Evolutionary conservation across 2,888 invertebrate species (phyloP).

Genomic region (Conops quadrifasciatus): DNA sequence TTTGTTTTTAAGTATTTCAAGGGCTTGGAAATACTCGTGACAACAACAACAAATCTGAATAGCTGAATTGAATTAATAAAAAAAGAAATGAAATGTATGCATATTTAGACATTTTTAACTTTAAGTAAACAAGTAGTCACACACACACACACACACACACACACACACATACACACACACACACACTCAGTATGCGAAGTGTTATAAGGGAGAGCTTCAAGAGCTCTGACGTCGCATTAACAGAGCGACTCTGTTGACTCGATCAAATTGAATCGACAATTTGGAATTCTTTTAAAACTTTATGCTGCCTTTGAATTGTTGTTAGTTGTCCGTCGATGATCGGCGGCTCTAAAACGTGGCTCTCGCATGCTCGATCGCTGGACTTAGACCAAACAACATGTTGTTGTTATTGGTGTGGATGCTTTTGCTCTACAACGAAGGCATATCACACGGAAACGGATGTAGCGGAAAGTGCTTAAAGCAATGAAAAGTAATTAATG

Average conservation of each 20-base stretch:
- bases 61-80: too few relatives aligned
- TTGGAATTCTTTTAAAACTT: slow-evolving; percentile 64
- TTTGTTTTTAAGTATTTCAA: too few relatives aligned
- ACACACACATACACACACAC: too few relatives aligned
- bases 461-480: slow-evolving; percentile 1
- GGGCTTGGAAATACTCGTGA: too few relatives aligned
- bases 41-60: too few relatives aligned
- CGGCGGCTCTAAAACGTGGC: slow-evolving; percentile 40
- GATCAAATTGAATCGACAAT: slow-evolving; percentile 44
- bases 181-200: too few relatives aligned
- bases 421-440: background rate
- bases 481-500: too few relatives aligned
- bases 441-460: slow-evolving; percentile 18
- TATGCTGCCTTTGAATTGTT: slow-evolving; percentile 58
- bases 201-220: background rate
- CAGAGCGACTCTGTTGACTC: slow-evolving; percentile 5
- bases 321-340: slow-evolving; percentile 60
- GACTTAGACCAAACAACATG: background rate
- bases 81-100: too few relatives aligned
- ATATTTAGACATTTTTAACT: too few relatives aligned
- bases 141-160: too few relatives aligned
- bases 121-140: too few relatives aligned
- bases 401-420: background rate
- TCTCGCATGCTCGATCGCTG: background rate
- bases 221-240: background rate